phyloP scores from a whole-genome alignment of 2,113 vertebrate genomes.

The Catharus bicknelli region DNA sequence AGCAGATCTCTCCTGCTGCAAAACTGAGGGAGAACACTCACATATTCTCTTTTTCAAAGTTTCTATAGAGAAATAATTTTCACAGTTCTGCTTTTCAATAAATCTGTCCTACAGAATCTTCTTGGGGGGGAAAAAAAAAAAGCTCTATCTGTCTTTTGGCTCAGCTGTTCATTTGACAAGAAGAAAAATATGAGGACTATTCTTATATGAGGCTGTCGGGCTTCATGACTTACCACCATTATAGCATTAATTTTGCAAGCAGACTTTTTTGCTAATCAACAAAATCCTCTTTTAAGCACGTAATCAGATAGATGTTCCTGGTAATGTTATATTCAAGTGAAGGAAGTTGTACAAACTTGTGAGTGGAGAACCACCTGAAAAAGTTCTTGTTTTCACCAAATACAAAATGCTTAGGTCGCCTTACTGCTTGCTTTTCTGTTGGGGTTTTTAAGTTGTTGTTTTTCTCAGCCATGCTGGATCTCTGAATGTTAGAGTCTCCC shows the following conservation, averaged over 20 bases:
- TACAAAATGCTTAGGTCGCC: neutral
- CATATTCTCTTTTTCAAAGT: neutral
- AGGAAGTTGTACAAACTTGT: neutral
- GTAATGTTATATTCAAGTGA: neutral
- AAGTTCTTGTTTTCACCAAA: neutral
- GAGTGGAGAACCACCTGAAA: neutral
- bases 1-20: neutral
- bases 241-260: neutral
- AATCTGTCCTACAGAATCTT: neutral
- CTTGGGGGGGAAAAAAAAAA: too few relatives aligned
- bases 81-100: neutral
- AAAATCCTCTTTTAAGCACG: neutral
- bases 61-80: neutral
- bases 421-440: neutral
- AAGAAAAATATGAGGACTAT: neutral
- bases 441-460: neutral
- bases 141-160: neutral
- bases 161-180: neutral
- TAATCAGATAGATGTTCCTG: neutral
- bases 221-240: neutral
- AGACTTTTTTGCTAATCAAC: neutral
- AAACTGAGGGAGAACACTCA: neutral
- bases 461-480: neutral
- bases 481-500: neutral
- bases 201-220: neutral